Conservation (phyloP, 2,113 vertebrate species). For the Sorex fumeus region DNA sequence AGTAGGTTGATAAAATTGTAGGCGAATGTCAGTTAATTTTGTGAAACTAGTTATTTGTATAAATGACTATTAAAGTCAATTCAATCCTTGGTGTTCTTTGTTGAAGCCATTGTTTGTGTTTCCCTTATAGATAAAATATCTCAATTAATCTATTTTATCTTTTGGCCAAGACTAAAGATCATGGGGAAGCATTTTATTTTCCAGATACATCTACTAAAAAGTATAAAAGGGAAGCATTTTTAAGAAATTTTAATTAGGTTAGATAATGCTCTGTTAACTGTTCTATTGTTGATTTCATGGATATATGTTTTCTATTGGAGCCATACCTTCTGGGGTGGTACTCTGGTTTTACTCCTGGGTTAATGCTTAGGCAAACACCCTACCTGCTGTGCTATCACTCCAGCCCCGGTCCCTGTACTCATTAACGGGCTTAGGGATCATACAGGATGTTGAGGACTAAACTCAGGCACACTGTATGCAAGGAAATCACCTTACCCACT, state of each 20-base stretch:
- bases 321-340: too few species aligned
- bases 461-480: too few species aligned
- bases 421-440: too few species aligned
- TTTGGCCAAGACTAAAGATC: not conserved
- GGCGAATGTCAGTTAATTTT: conserved; percentile 70
- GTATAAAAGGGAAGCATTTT: not conserved
- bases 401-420: too few species aligned
- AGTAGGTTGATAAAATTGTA: conserved; percentile 73
- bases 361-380: too few species aligned
- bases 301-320: not conserved
- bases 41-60: conserved; percentile 76
- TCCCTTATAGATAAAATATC: conserved; percentile 46
- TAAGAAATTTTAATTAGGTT: not conserved
- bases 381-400: too few species aligned
- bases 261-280: not conserved
- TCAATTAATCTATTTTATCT: conserved; percentile 44
- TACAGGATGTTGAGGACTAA: too few species aligned
- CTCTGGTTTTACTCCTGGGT: too few species aligned
- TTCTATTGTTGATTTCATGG: not conserved
- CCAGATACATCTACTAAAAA: not conserved
- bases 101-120: conserved; percentile 21
- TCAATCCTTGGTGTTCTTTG: conserved; percentile 29
- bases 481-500: too few species aligned
- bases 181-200: conserved; percentile 45
- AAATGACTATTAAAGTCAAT: conserved; percentile 67